These are phyloP conservation scores for Hippocampus barbouri DNA, from an alignment of 2,113 vertebrate species.

Conservation along the genomic window DNA sequence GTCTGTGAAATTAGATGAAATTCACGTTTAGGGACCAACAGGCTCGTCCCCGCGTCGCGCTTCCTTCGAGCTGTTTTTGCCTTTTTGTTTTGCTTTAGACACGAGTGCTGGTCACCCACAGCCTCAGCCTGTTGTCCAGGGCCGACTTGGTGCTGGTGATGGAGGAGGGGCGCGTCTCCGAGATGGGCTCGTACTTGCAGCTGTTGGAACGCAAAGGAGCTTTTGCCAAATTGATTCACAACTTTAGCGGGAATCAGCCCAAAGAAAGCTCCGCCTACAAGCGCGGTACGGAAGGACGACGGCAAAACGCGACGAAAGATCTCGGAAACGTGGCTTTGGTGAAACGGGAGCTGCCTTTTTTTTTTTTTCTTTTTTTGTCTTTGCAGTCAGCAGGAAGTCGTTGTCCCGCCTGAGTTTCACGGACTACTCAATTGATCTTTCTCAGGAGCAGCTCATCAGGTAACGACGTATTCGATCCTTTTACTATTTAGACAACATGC, in stretches of 20 bases:
- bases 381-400: slow-evolving; percentile 57
- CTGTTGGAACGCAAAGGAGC: slow-evolving; percentile 81
- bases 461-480: slow-evolving; percentile 12
- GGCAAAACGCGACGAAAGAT: neutral
- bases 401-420: slow-evolving; percentile 62
- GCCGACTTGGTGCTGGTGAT: slow-evolving; percentile 85
- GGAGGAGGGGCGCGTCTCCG: slow-evolving; percentile 86
- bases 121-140: slow-evolving; percentile 84
- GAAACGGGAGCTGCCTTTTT: neutral
- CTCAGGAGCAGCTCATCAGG: slow-evolving; percentile 71
- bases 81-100: slow-evolving; percentile 69
- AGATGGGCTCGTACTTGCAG: slow-evolving; percentile 90
- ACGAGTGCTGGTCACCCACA: slow-evolving; percentile 87
- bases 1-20: no score
- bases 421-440: slow-evolving; percentile 68
- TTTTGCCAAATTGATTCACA: slow-evolving; percentile 89
- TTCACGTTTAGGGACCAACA: no score
- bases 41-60: no score
- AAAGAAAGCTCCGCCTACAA: slow-evolving; percentile 30
- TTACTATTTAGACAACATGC: no score
- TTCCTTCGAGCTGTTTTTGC: slow-evolving; percentile 1
- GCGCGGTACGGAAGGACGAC: neutral
- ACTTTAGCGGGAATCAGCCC: slow-evolving; percentile 74
- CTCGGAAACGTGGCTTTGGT: neutral
- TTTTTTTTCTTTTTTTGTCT: slow-evolving; percentile 1